phyloP scores from a whole-genome alignment of 2,888 invertebrate genomes.

The Neoitamus cyanurus region DNA sequence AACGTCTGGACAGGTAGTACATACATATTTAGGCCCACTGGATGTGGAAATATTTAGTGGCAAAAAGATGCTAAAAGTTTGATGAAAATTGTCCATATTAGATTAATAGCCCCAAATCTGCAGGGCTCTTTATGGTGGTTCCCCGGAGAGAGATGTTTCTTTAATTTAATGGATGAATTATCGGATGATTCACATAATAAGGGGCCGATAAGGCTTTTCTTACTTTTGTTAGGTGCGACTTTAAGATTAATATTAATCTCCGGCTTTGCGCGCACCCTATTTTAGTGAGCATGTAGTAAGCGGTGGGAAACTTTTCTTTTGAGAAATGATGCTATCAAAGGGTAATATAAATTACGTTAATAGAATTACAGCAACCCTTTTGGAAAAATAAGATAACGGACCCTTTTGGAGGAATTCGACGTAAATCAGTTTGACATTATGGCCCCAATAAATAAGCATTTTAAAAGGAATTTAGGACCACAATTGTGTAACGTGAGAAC shows the following conservation, averaged over 20 bases:
- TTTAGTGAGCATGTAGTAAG: background rate
- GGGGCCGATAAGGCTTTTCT: background rate
- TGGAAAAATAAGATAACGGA: background rate
- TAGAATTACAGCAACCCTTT: background rate
- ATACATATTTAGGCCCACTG: background rate
- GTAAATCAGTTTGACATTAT: background rate
- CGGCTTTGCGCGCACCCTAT: background rate
- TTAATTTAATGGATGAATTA: background rate
- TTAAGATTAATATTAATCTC: background rate
- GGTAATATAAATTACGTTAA: background rate
- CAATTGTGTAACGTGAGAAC: background rate
- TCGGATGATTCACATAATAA: background rate
- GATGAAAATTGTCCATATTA: conserved; percentile 16
- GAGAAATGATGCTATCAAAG: background rate
- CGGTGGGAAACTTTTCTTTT: background rate
- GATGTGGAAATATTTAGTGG: background rate
- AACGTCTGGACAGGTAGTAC: background rate
- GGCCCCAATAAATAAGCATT: background rate
- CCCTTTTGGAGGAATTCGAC: background rate
- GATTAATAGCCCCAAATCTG: background rate
- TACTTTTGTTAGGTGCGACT: background rate
- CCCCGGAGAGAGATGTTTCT: background rate
- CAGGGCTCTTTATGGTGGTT: background rate
- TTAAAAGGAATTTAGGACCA: background rate
- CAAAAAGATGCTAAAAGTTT: background rate